Percentiles rank a stretch among this genome's conserved stretches.
Conservation (phyloP, 2,113 vertebrate species). For the Poeciliopsis prolifica region DNA sequence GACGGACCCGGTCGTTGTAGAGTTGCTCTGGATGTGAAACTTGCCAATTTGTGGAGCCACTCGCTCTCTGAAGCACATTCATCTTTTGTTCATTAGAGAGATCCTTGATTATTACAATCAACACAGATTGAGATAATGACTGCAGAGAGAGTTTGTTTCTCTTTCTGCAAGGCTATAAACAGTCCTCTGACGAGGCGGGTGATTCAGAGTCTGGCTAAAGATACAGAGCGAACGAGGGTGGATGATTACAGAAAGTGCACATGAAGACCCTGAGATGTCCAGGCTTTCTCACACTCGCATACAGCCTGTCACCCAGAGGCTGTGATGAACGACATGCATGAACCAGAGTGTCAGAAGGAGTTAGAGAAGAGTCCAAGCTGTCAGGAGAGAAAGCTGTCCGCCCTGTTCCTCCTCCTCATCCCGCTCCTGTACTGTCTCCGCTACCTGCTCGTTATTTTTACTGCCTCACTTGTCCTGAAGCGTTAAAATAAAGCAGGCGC, state of each 20-base stretch:
- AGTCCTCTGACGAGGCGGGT: slow-evolving; percentile 32
- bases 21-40: slow-evolving; percentile 10
- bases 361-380: slow-evolving; percentile 52
- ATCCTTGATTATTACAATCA: neutral
- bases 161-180: slow-evolving; percentile 34
- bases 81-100: neutral
- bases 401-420: slow-evolving; percentile 21
- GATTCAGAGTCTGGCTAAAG: slow-evolving; percentile 58
- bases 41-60: neutral
- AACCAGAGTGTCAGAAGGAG: slow-evolving; percentile 52
- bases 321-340: slow-evolving; percentile 57
- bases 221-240: slow-evolving; percentile 46
- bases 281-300: slow-evolving; percentile 30
- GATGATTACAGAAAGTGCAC: slow-evolving; percentile 35
- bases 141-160: neutral
- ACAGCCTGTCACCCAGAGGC: slow-evolving; percentile 52
- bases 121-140: neutral
- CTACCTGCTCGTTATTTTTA: slow-evolving; percentile 47
- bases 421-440: slow-evolving; percentile 11
- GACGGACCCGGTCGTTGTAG: slow-evolving; percentile 42
- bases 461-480: slow-evolving; percentile 18
- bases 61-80: slow-evolving; percentile 8
- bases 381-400: slow-evolving; percentile 31
- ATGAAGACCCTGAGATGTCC: slow-evolving; percentile 30
- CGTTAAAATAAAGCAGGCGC: slow-evolving; percentile 15